phyloP scores from a whole-genome alignment of 2,113 vertebrate species.

The Zosterops hypoxanthus region DNA sequence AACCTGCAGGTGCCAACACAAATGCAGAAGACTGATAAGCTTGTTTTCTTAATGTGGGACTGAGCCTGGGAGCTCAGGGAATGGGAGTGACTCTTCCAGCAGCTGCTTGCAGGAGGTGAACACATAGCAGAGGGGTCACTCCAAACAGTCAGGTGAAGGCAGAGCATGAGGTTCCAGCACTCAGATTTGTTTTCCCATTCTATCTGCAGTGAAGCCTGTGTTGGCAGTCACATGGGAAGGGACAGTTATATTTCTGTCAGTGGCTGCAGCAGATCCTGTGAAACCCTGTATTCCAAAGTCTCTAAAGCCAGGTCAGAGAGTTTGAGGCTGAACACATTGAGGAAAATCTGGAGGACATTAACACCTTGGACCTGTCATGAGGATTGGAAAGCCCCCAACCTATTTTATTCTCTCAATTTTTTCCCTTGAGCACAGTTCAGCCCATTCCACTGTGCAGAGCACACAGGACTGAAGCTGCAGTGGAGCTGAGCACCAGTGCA shows the following conservation, averaged over 20 bases:
- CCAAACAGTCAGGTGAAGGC: neutral
- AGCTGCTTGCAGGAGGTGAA: neutral
- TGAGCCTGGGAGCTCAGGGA: neutral
- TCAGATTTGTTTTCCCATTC: neutral
- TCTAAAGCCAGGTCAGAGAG: neutral
- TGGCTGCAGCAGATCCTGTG: neutral
- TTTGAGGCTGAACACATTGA: neutral
- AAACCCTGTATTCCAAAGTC: neutral
- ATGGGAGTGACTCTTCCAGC: neutral
- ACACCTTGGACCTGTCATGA: neutral
- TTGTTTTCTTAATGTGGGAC: neutral
- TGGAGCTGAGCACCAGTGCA: neutral
- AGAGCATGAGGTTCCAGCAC: neutral
- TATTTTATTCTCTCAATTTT: neutral
- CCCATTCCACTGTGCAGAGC: neutral
- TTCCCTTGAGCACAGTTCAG: neutral
- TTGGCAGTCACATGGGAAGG: neutral
- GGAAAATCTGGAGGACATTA: neutral
- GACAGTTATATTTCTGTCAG: neutral
- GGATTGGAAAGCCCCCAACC: rapidly evolving
- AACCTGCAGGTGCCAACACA: neutral
- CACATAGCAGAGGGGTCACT: neutral
- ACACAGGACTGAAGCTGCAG: neutral
- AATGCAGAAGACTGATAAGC: neutral
- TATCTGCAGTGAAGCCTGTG: neutral